phyloP scores from a whole-genome alignment of 2,113 vertebrate species.

The Scolopax mira region DNA sequence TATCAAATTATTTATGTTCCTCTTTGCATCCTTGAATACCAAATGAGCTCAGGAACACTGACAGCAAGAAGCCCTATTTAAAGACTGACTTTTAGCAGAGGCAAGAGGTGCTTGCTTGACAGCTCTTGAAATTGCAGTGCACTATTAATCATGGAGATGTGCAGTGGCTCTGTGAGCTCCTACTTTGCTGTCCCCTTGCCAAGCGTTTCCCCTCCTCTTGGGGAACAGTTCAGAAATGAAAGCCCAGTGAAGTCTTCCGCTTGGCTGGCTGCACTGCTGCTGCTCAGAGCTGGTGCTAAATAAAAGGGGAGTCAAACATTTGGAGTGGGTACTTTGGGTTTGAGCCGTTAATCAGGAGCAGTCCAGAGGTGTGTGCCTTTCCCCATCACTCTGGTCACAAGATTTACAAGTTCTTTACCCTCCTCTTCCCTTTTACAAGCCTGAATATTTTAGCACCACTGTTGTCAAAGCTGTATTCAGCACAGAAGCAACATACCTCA shows the following conservation, averaged over 20 bases:
- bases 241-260: neutral
- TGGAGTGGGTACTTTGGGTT: rapidly evolving
- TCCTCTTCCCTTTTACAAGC: neutral
- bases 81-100: neutral
- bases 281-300: neutral
- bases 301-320: neutral
- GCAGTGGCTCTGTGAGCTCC: neutral
- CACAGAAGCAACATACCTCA: neutral
- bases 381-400: neutral
- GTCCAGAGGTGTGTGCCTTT: neutral
- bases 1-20: conserved; percentile 40
- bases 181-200: neutral
- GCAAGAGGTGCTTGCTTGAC: neutral
- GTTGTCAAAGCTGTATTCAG: neutral
- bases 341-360: neutral
- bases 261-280: neutral
- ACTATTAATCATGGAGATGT: neutral
- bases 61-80: neutral
- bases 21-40: conserved; percentile 27
- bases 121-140: neutral
- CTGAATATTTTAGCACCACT: neutral
- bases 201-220: neutral
- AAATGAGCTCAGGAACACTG: neutral
- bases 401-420: neutral
- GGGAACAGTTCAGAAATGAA: neutral